phyloP scores from a whole-genome alignment of 1,140 invertebrate species.

The Saccostrea cuccullata region DNA sequence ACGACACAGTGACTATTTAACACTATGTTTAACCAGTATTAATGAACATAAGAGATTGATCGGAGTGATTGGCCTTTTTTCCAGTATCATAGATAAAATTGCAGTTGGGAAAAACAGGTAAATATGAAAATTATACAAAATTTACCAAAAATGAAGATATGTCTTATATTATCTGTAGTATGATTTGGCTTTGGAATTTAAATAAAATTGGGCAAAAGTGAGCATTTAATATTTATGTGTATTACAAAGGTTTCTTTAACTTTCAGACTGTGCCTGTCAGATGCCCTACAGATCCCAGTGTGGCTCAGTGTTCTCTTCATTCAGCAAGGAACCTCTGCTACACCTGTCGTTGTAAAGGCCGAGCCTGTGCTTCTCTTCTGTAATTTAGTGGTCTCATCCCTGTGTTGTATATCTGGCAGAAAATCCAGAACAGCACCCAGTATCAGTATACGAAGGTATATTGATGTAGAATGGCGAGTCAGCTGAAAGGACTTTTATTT shows the following conservation, averaged over 20 bases:
- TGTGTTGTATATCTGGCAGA: background rate
- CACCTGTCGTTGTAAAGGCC: background rate
- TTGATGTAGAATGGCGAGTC: too few species aligned
- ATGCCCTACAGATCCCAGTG: conserved; percentile 32
- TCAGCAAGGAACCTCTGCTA: background rate
- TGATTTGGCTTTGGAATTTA: too few species aligned
- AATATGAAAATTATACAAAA: background rate
- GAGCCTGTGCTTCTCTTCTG: background rate
- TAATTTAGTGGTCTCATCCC: background rate
- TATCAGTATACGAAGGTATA: conserved; percentile 25
- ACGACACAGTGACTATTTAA: background rate
- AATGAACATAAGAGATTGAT: background rate
- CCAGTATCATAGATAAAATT: background rate
- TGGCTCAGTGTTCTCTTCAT: conserved; percentile 15
- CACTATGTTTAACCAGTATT: background rate
- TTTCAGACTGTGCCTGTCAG: conserved; percentile 30
- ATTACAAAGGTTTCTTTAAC: background rate
- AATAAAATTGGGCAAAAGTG: too few species aligned
- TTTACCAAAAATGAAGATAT: too few species aligned
- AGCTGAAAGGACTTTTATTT: too few species aligned
- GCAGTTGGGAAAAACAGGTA: conserved; percentile 5
- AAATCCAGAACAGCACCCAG: conserved; percentile 12
- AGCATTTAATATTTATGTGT: background rate
- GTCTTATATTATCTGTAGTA: too few species aligned
- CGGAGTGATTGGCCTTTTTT: background rate